Base-by-base conservation (phyloP, 2,113 vertebrate species). In the Columba livia region DNA sequence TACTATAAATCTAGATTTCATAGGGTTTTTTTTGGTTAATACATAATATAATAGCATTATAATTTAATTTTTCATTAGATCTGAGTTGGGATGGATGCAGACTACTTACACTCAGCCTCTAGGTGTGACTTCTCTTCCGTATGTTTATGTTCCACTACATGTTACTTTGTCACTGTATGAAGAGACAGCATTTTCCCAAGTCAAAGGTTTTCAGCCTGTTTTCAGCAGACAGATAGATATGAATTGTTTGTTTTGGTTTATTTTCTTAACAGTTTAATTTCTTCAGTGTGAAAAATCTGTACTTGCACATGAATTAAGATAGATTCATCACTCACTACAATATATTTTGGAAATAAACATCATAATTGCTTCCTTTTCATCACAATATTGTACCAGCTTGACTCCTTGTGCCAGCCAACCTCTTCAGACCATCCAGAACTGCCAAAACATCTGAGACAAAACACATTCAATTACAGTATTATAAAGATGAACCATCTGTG, bases 401-500 rank as follows among this genome's bases (percentile, higher is more conserved):
- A 90, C 38, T 53, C 34, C 12, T 80, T 83, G 85, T 85, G 71
- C 80, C 88, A 97, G 90, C 65, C 73, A 88, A 62, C 79, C 19
- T 91, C 57, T 69, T 79, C 81, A 84, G 57, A 79, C 62, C 75
- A 80, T 73, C 56, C 56, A 90, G 75, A 88, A 80, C 72, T 74
- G 85, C 90, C 82, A 90, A 90, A 95, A 86, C 38, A 90, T 83
- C 75, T 94, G 72, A 95, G 79, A 86, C 61, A 94, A 94, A 64
- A 57, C 60, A 87, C 42, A 66, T 51, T 89, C 70, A 90, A 88
- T 91, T 90, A 86, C 48, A 42, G 31, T 66, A 86, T 67, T 92
- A 70, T 95, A 85, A 91, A 91, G 81, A 85, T 67, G 75, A 93
- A 88, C 93, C 88, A 94, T 96, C 95, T 96, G 94, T 88, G 54